A percentile compares a stretch with the other conserved stretches of the same genome.
Conservation (phyloP, 2,113 vertebrate species). For the Protomyctophum bolini region DNA sequence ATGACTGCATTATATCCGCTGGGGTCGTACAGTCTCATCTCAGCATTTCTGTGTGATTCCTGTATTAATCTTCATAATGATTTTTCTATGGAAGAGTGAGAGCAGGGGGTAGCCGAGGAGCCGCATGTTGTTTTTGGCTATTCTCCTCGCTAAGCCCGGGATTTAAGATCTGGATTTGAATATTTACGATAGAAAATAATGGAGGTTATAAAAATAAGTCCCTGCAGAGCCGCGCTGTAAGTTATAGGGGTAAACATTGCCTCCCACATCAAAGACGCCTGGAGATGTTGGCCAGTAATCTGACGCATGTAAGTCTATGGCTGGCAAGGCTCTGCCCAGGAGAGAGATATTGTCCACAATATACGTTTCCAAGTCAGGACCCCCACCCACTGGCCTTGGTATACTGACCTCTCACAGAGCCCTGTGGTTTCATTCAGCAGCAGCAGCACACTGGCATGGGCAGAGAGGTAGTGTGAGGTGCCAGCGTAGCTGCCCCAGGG, state of each 20-base stretch:
- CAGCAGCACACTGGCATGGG: conserved; percentile 13
- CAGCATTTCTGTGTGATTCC: conserved; percentile 72
- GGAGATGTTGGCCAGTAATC: conserved; percentile 65
- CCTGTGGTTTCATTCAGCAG: conserved; percentile 15
- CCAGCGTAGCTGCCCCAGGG: background rate
- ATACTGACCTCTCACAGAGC: conserved; percentile 2
- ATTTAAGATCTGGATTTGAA: conserved; percentile 97
- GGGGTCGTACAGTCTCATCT: conserved; percentile 57
- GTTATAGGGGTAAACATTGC: conserved; percentile 71
- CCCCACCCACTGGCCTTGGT: conserved; percentile 23
- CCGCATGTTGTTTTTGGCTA: conserved; percentile 80
- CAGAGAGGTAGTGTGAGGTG: background rate
- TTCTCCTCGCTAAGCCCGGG: conserved; percentile 86
- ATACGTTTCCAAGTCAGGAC: conserved; percentile 24
- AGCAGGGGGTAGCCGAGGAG: conserved; percentile 69
- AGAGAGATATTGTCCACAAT: conserved; percentile 29
- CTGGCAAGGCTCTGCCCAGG: conserved; percentile 31
- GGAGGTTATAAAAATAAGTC: conserved; percentile 89
- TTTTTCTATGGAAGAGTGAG: conserved; percentile 78
- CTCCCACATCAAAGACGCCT: conserved; percentile 73
- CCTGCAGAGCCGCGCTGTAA: conserved; percentile 71
- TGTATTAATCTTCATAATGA: conserved; percentile 81
- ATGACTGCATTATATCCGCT: conserved; percentile 70
- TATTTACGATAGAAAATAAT: conserved; percentile 98
- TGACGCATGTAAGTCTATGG: conserved; percentile 57